phyloP scores from a whole-genome alignment of 2,888 invertebrate genomes.

The Athalia rosae region DNA sequence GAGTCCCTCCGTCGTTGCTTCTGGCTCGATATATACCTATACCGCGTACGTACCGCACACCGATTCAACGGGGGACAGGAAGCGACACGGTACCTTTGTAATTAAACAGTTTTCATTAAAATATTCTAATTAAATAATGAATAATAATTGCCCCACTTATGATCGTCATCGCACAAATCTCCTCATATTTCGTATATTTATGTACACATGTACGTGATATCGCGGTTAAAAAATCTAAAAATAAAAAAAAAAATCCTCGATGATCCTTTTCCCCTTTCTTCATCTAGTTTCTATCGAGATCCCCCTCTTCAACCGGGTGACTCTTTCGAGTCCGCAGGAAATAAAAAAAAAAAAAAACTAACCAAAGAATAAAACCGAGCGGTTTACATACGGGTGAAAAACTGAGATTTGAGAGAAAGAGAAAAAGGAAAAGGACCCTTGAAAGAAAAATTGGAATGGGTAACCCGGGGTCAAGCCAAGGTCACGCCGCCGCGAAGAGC shows the following conservation, averaged over 20 bases:
- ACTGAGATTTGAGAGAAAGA: not conserved
- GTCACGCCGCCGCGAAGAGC: conserved; percentile 56
- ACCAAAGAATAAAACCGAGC: not conserved
- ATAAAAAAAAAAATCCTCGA: no score
- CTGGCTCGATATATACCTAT: no score
- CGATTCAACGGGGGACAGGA: conserved; percentile 55
- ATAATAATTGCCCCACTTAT: conserved; percentile 62
- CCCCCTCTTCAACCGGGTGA: no score
- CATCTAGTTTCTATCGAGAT: no score
- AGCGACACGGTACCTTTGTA: conserved; percentile 64
- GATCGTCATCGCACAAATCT: conserved; percentile 38
- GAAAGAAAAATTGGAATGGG: conserved; percentile 10
- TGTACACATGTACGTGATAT: no score
- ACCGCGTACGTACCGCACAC: conserved; percentile 25
- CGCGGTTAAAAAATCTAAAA: no score
- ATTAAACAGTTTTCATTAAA: conserved; percentile 66
- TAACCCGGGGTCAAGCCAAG: conserved; percentile 36
- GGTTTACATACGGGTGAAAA: not conserved
- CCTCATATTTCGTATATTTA: no score
- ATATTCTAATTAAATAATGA: conserved; percentile 68
- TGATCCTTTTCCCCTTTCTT: no score
- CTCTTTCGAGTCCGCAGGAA: no score
- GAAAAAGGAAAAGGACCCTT: not conserved
- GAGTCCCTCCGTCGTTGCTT: no score
- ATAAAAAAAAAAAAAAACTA: not conserved